Evolutionary conservation across 2,113 vertebrate species (phyloP).

Genomic region (Phoxinus phoxinus): DNA sequence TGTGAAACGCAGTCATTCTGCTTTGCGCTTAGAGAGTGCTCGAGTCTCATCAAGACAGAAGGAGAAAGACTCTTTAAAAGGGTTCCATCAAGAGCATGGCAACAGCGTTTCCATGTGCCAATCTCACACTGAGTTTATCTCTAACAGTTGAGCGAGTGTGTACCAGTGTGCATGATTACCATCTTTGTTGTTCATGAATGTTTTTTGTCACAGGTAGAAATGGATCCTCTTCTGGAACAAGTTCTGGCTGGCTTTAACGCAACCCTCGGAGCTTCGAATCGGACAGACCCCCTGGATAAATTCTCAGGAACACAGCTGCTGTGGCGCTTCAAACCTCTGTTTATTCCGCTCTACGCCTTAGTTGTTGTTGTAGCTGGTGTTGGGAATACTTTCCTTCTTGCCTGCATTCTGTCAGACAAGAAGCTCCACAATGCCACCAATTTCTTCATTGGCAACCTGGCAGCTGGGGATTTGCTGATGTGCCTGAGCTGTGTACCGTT

Average conservation of each 20-base stretch:
- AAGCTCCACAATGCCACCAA: slow-evolving; percentile 83
- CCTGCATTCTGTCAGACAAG: slow-evolving; percentile 76
- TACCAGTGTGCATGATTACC: neutral
- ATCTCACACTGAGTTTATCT: slow-evolving; percentile 11
- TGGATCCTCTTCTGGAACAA: slow-evolving; percentile 67
- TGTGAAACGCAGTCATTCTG: slow-evolving; percentile 19
- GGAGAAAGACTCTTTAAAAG: slow-evolving; percentile 62
- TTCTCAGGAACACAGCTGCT: slow-evolving; percentile 78
- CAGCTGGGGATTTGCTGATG: slow-evolving; percentile 80
- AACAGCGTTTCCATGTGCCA: slow-evolving; percentile 68
- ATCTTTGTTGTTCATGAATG: slow-evolving; percentile 6
- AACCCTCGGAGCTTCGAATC: slow-evolving; percentile 59
- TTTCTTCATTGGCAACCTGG: slow-evolving; percentile 81
- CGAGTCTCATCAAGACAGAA: slow-evolving; percentile 68
- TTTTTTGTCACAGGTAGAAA: slow-evolving; percentile 49
- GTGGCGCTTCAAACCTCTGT: slow-evolving; percentile 74
- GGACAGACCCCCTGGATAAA: slow-evolving; percentile 70
- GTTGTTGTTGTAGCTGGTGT: slow-evolving; percentile 76
- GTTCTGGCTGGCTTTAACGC: slow-evolving; percentile 51
- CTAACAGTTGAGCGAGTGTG: neutral
- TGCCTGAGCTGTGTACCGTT: slow-evolving; percentile 79
- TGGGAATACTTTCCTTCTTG: slow-evolving; percentile 76
- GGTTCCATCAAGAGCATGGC: slow-evolving; percentile 68
- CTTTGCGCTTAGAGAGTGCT: slow-evolving; percentile 68
- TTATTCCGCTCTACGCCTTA: slow-evolving; percentile 77